Evolutionary conservation across 2,113 vertebrate genomes (phyloP).

Genomic region (Sialia sialis): DNA sequence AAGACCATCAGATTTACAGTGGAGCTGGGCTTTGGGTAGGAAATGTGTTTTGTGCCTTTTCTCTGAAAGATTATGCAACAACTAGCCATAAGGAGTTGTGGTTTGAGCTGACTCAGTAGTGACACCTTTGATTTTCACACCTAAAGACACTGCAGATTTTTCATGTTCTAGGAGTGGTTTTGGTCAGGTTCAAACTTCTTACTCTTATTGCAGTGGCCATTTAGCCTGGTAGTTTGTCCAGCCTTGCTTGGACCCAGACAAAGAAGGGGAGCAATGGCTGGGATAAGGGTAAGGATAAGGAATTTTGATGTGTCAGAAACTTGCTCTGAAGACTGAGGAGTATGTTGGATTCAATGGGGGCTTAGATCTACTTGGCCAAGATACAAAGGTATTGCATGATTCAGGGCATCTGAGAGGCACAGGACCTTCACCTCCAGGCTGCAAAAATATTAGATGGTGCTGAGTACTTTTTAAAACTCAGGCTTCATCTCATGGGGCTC

Average conservation of each 20-base stretch:
- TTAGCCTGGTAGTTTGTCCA: neutral
- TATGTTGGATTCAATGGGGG: fast-evolving
- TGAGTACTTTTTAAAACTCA: neutral
- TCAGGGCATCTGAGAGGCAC: neutral
- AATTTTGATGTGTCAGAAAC: neutral
- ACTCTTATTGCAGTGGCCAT: neutral
- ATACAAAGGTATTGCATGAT: neutral
- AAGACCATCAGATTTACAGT: neutral
- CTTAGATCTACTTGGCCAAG: neutral
- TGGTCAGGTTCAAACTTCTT: neutral
- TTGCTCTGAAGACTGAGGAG: neutral
- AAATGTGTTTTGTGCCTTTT: neutral
- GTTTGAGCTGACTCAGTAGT: neutral
- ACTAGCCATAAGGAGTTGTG: neutral
- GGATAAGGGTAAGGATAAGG: neutral
- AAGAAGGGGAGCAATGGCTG: neutral
- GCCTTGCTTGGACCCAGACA: neutral
- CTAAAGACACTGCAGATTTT: neutral
- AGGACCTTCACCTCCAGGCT: neutral
- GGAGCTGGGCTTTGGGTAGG: neutral
- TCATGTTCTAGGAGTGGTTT: neutral
- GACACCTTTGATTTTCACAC: neutral
- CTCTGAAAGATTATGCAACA: neutral
- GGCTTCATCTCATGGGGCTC: fast-evolving
- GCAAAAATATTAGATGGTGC: neutral